Conservation (phyloP, 2,113 vertebrate species). For the Xenotilapia leptura region DNA sequence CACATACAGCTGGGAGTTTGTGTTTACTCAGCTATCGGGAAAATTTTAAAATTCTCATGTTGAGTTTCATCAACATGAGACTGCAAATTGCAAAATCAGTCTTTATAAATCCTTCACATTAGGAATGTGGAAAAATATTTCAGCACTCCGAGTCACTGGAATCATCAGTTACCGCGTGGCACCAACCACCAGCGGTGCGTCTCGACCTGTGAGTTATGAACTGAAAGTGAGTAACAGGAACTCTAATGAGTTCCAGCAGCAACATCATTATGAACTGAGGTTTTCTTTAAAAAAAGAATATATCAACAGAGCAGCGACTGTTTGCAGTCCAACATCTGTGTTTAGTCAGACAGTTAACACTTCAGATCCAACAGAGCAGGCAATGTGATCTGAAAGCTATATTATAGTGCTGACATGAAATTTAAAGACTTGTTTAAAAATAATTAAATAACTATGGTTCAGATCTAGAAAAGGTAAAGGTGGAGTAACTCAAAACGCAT, state of each 20-base stretch:
- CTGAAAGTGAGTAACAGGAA: background rate
- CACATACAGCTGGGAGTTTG: background rate
- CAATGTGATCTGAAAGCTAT: background rate
- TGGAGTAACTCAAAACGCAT: background rate
- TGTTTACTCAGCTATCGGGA: conserved; percentile 1
- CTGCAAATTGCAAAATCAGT: background rate
- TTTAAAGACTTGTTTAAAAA: background rate
- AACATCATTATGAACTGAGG: background rate
- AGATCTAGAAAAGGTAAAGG: background rate
- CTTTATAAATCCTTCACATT: background rate
- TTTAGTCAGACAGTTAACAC: background rate
- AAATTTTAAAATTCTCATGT: background rate
- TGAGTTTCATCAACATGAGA: background rate
- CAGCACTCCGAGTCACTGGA: background rate
- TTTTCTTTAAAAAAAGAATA: accelerated
- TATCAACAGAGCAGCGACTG: background rate
- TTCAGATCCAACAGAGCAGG: background rate
- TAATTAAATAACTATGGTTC: background rate
- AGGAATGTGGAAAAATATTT: background rate
- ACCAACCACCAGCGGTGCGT: background rate
- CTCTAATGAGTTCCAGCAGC: background rate
- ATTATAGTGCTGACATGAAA: background rate
- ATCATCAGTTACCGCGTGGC: background rate
- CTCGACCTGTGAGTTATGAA: background rate
- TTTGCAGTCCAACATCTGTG: background rate